phyloP scores from a whole-genome alignment of 2,888 invertebrate genomes.

The Ceramica pisi region DNA sequence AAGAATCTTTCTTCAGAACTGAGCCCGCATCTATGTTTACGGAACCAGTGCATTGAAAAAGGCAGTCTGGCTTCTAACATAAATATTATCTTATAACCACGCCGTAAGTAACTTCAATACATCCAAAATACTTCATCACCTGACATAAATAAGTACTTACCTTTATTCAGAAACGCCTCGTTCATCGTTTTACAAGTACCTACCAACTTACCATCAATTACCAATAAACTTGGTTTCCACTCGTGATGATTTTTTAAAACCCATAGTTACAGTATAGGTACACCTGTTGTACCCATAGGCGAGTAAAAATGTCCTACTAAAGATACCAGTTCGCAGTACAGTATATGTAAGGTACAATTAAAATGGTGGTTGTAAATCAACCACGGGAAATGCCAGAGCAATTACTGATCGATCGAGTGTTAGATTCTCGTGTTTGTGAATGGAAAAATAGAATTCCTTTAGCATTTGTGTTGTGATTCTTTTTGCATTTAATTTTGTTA shows the following conservation, averaged over 20 bases:
- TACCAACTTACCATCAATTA: slow-evolving; percentile 45
- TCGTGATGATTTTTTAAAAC: slow-evolving; percentile 45
- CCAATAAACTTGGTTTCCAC: slow-evolving; percentile 21
- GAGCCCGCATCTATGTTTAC: no score
- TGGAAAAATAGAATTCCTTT: slow-evolving; percentile 43
- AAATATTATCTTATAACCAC: not conserved
- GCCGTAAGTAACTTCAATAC: not conserved
- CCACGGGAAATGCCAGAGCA: slow-evolving; percentile 76
- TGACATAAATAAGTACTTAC: slow-evolving; percentile 54
- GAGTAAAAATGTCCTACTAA: slow-evolving; percentile 57
- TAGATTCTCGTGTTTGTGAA: slow-evolving; percentile 62
- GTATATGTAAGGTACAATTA: slow-evolving; percentile 71
- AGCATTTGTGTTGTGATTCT: slow-evolving; percentile 23
- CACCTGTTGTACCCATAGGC: slow-evolving; percentile 23
- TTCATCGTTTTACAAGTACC: slow-evolving; percentile 29
- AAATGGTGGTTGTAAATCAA: slow-evolving; percentile 72
- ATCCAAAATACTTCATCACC: slow-evolving; percentile 37
- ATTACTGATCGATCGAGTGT: slow-evolving; percentile 76
- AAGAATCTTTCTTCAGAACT: no score
- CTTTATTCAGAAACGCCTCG: slow-evolving; percentile 24
- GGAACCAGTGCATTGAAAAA: no score
- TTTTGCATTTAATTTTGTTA: slow-evolving; percentile 9
- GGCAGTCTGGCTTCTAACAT: no score
- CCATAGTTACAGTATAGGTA: not conserved
- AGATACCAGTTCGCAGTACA: slow-evolving; percentile 47